A percentile compares a stretch with the other conserved stretches of the same genome.
Conservation (phyloP, 2,113 vertebrate species). For the Martes martes region DNA sequence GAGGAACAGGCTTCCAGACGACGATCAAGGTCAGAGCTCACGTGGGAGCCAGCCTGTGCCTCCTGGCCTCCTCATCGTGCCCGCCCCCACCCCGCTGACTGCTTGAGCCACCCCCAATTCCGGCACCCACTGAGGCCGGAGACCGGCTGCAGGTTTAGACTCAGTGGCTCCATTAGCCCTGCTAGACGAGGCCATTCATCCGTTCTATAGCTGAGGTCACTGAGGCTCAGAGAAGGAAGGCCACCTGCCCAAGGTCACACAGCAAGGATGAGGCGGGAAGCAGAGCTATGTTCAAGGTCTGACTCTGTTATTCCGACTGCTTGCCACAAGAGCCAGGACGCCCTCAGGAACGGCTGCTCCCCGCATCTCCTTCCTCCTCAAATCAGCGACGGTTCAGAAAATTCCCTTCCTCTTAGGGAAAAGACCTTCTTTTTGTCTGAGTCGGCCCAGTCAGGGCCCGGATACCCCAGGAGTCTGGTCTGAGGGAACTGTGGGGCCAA, state of each 20-base stretch:
- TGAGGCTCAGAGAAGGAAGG: background rate
- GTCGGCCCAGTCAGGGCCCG: background rate
- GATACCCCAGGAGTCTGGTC: background rate
- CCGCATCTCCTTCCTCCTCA: background rate
- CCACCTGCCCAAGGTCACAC: background rate
- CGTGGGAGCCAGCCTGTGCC: rapidly evolving
- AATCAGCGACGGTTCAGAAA: rapidly evolving
- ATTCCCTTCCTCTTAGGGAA: background rate
- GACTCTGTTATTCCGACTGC: background rate
- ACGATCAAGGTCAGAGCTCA: slow-evolving; percentile 45
- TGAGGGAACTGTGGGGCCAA: background rate
- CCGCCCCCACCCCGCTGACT: background rate
- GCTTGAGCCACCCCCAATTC: background rate
- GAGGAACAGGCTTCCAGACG: background rate
- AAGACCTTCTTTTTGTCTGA: background rate
- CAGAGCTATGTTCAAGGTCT: background rate
- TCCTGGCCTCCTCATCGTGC: background rate
- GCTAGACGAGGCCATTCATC: background rate
- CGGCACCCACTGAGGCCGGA: background rate
- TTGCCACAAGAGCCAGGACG: background rate
- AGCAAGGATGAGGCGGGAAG: background rate
- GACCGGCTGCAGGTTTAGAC: background rate
- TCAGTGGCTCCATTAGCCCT: background rate
- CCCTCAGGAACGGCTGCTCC: background rate
- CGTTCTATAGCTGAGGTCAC: background rate